Base-by-base conservation (phyloP, 2,113 vertebrate genomes). In the Mesembrinibis cayennensis region DNA sequence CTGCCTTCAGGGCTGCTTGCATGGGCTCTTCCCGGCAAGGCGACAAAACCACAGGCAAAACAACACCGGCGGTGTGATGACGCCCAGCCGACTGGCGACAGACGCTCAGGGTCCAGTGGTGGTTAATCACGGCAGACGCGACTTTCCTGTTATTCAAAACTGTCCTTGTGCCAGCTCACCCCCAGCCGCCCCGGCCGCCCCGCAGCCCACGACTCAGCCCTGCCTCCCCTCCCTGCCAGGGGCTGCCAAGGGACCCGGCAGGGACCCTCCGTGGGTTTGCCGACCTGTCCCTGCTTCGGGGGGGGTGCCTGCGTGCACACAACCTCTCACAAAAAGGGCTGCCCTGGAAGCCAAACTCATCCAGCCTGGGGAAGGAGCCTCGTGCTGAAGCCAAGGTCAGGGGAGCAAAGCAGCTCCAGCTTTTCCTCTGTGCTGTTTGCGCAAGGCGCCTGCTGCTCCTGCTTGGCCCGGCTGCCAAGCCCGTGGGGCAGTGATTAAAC, bases 31-130 rank as follows among this genome's bases (percentile, higher is more conserved):
- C 32, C 38, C 3, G 0, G 32, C 50, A 38, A 9, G 29, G 66
- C 1, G 5, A 58, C 49, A 63, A 72, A 85, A 34, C 32, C 70
- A 45, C 32, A 18, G 36, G 13, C 78, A 42, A 58, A 59, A 44
- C 26, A 38, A 18, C 1, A 2, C 72, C 0, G 1, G 56, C 2
- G 0, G 58, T 34, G 82, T 0, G 7, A 50, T 22, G 58, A 58
- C 2, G 4, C 73, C 17, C 18, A 23, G 50, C 29, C 0, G 15
- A 34, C 34, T 53, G 44, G 58, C 4, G 2, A 38, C 34, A 47
- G 85, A 42, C 21, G 22, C 59, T 84, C 79, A 66, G 47, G 52
- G 59, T 61, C 83, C 8, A 16, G 21, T 1, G 9, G 1, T 62
- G 61, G 22, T 81, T 69, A 92, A 49, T 87, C 42, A 32, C 3